A percentile compares a stretch with the other conserved stretches of the same genome.
Evolutionary conservation across 1,140 invertebrate species (phyloP).

Genomic region (Pseudomyrmex dendroicus): DNA sequence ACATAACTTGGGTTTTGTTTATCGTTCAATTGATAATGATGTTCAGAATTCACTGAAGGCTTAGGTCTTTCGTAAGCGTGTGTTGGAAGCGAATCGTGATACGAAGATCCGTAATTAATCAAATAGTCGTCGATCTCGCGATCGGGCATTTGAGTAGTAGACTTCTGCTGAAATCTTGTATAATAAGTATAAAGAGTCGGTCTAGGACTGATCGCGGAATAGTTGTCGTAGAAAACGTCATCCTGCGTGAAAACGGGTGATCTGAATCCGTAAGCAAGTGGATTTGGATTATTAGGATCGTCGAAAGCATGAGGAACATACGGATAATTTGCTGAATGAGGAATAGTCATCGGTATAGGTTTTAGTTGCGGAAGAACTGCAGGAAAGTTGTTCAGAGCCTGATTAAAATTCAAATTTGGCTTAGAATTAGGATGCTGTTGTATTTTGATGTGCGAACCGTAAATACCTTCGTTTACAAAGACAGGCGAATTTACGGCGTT

Average conservation of each 20-base stretch:
- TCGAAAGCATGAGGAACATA: constrained; percentile 76
- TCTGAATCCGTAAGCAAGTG: constrained; percentile 73
- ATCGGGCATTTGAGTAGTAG: constrained; percentile 27
- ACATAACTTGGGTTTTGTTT: not conserved
- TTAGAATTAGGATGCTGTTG: not conserved
- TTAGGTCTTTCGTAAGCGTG: not conserved
- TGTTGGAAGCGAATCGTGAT: constrained; percentile 5
- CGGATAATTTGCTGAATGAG: constrained; percentile 40
- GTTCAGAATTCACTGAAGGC: not conserved
- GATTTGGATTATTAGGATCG: constrained; percentile 81
- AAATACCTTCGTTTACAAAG: constrained; percentile 78
- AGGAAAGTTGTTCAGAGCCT: not conserved
- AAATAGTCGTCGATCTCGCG: constrained; percentile 38
- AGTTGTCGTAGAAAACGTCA: constrained; percentile 72
- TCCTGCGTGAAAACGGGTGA: constrained; percentile 62
- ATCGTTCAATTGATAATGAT: not conserved
- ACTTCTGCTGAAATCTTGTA: constrained; percentile 42
- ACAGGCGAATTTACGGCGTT: constrained; percentile 81
- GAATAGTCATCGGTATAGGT: constrained; percentile 64
- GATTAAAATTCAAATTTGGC: not conserved
- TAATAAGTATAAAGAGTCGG: constrained; percentile 72
- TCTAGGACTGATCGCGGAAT: constrained; percentile 41
- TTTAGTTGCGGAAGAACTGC: not conserved
- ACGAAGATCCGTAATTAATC: constrained; percentile 22
- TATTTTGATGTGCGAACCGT: constrained; percentile 66